Conservation (phyloP, 2,797 vertebrate species). For the Eremophila alpestris region DNA sequence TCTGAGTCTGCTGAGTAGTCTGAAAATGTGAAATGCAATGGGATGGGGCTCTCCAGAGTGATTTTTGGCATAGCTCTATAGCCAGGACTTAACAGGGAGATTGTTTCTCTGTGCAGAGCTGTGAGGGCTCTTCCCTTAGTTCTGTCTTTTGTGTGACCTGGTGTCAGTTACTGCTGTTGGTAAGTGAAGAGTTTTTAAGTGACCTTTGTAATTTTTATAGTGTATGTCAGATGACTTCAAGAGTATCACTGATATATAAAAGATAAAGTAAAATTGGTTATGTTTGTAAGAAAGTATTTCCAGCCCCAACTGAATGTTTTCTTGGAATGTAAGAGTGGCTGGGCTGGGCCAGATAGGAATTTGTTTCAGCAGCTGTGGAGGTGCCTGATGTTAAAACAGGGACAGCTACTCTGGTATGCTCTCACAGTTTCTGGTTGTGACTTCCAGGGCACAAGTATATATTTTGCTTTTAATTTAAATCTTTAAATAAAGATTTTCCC, state of each 20-base stretch:
- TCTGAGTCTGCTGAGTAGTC: not conserved
- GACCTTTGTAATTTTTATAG: not conserved
- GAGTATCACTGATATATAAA: not conserved
- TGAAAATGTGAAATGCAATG: not conserved
- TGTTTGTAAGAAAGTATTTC: not conserved
- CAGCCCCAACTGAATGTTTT: not conserved
- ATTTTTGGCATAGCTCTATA: not conserved
- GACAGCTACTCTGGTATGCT: not conserved
- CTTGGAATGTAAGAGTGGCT: not conserved
- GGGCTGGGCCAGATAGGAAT: not conserved
- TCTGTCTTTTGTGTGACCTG: rapidly evolving
- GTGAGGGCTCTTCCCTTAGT: not conserved
- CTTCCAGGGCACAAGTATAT: not conserved
- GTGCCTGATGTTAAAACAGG: not conserved
- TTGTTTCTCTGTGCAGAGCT: not conserved
- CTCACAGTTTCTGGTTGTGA: not conserved
- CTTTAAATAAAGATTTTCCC: not conserved
- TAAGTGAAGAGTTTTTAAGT: not conserved
- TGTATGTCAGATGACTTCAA: not conserved
- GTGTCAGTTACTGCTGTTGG: not conserved
- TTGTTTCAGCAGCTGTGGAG: not conserved
- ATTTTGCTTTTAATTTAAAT: not conserved
- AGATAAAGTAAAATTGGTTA: not conserved
- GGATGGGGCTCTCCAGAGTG: not conserved
- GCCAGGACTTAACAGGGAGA: not conserved